Percentiles rank a stretch among this genome's conserved stretches.
These are phyloP conservation scores for Aleiodes sp. DNA, from an alignment of 1,140 invertebrate species.

Conservation along the genomic window DNA sequence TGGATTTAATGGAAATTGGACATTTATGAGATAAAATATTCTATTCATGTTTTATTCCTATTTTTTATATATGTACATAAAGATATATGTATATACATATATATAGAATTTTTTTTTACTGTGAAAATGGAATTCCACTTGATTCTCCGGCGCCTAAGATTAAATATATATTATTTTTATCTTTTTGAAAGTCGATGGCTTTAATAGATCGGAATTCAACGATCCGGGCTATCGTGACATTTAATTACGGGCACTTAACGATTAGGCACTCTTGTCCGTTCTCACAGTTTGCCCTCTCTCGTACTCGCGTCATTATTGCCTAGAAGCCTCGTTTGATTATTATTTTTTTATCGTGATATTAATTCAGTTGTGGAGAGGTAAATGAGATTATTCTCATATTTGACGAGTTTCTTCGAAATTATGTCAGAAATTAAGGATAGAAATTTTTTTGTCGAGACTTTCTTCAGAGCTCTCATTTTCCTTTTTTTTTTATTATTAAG, in stretches of 20 bases:
- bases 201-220: slow-evolving; percentile 40
- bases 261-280: slow-evolving; percentile 30
- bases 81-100: too few species aligned
- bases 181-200: background rate
- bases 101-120: background rate
- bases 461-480: too few species aligned
- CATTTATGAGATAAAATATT: background rate
- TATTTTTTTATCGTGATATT: slow-evolving; percentile 15
- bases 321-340: background rate
- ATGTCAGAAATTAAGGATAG: too few species aligned
- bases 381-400: too few species aligned
- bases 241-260: slow-evolving; percentile 38
- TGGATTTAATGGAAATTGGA: background rate
- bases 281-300: slow-evolving; percentile 30
- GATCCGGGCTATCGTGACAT: slow-evolving; percentile 33
- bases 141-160: background rate
- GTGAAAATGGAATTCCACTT: background rate
- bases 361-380: too few species aligned
- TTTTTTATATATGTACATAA: background rate
- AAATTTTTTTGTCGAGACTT: background rate
- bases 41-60: background rate
- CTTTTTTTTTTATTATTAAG: too few species aligned
- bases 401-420: too few species aligned
- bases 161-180: background rate
- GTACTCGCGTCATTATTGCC: background rate